Conservation (phyloP, 2,888 invertebrate species). For the Himalopsyche kuldschensis region DNA sequence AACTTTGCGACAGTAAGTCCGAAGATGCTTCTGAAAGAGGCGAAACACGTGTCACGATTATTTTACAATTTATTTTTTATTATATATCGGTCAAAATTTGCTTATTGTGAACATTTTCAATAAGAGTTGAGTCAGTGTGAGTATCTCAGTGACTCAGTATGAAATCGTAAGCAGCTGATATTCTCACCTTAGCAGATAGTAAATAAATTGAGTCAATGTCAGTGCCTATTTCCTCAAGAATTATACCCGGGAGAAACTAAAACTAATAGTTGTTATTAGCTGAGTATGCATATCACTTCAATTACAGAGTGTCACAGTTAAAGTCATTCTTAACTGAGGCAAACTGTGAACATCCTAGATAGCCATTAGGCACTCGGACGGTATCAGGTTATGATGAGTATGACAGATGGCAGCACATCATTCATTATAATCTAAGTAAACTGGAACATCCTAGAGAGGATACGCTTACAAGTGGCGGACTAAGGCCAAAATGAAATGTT, state of each 20-base stretch:
- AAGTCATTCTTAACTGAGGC: neutral
- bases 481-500: too few species aligned
- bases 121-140: too few species aligned
- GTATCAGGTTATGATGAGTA: neutral
- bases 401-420: constrained; percentile 15
- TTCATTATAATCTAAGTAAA: constrained; percentile 30
- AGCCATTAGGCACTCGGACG: constrained; percentile 17
- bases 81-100: too few species aligned
- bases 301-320: neutral
- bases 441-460: constrained; percentile 35
- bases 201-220: neutral
- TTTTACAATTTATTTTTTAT: too few species aligned
- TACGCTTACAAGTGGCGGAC: neutral
- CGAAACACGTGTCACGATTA: too few species aligned
- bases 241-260: neutral
- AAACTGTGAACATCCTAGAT: constrained; percentile 21
- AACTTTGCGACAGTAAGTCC: too few species aligned
- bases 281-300: neutral
- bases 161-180: too few species aligned
- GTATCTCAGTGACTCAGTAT: too few species aligned
- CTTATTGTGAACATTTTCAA: too few species aligned
- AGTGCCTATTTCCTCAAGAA: neutral
- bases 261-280: neutral
- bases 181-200: neutral
- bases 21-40: too few species aligned